phyloP scores from a whole-genome alignment of 2,888 invertebrate genomes.

The Eudemis profundana region DNA sequence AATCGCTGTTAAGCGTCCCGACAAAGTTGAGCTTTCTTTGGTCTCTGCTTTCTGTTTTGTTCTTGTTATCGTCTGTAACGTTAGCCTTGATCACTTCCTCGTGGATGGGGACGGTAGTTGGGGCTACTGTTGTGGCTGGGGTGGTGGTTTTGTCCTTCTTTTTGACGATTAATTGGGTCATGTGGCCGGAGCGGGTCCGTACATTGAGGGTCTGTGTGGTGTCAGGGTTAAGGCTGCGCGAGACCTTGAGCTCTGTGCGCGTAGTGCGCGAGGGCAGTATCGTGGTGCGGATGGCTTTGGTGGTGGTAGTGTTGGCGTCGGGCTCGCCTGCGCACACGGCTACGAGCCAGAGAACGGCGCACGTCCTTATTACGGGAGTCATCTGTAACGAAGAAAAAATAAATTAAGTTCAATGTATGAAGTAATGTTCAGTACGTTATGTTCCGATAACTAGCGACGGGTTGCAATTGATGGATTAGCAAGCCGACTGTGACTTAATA shows the following conservation, averaged over 20 bases:
- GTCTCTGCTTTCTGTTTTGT: conserved; percentile 77
- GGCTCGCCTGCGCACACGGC: conserved; percentile 59
- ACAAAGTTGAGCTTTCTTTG: conserved; percentile 76
- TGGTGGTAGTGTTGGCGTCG: conserved; percentile 74
- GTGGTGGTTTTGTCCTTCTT: conserved; percentile 86
- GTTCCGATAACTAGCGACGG: too few species aligned
- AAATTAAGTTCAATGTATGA: not conserved
- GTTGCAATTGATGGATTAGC: too few species aligned
- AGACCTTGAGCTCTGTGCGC: conserved; percentile 90
- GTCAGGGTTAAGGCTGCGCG: conserved; percentile 90
- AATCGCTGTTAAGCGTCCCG: conserved; percentile 72
- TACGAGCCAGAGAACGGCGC: conserved; percentile 71
- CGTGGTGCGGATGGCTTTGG: conserved; percentile 75
- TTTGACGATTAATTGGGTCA: conserved; percentile 92
- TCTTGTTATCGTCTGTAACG: conserved; percentile 62
- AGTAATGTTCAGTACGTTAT: too few species aligned
- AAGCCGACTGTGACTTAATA: too few species aligned
- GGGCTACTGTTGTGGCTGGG: conserved; percentile 59
- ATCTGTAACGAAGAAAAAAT: conserved; percentile 71
- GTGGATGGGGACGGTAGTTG: conserved; percentile 62
- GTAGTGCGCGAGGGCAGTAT: conserved; percentile 86
- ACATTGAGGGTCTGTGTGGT: conserved; percentile 92
- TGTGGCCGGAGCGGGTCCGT: conserved; percentile 89
- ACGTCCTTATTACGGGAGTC: conserved; percentile 77
- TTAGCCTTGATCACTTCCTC: conserved; percentile 64